Evolutionary conservation across 2,113 vertebrate genomes (phyloP).

Genomic region (Pseudorectes ferrugineus): DNA sequence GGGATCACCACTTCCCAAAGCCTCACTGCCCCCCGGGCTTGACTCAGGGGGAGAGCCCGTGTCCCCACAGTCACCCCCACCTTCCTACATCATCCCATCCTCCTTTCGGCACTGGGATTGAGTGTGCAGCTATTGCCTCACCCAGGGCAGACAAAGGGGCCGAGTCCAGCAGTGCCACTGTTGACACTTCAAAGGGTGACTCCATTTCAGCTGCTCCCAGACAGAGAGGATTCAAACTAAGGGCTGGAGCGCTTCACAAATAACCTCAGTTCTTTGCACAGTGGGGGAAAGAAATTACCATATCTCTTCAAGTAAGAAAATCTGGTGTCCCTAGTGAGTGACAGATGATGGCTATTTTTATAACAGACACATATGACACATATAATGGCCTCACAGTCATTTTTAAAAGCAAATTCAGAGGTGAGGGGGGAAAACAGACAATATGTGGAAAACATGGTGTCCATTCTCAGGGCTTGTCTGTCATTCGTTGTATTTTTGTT

Average conservation of each 20-base stretch:
- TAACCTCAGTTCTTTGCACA: neutral
- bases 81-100: neutral
- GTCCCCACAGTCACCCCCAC: neutral
- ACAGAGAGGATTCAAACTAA: neutral
- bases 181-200: neutral
- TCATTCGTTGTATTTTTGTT: neutral
- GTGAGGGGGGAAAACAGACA: neutral
- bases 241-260: neutral
- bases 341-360: neutral
- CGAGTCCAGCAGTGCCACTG: accelerated
- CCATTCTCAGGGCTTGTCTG: accelerated
- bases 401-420: neutral
- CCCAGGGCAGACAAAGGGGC: neutral
- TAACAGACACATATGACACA: neutral
- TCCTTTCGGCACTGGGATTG: neutral
- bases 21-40: accelerated
- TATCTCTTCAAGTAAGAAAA: neutral
- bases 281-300: neutral
- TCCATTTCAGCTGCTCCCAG: neutral
- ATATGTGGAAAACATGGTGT: neutral
- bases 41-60: accelerated
- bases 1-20: neutral
- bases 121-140: neutral
- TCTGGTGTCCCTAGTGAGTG: neutral
- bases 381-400: neutral